Evolutionary conservation across 1,140 invertebrate species (phyloP).

Genomic region (Drosophila orena): DNA sequence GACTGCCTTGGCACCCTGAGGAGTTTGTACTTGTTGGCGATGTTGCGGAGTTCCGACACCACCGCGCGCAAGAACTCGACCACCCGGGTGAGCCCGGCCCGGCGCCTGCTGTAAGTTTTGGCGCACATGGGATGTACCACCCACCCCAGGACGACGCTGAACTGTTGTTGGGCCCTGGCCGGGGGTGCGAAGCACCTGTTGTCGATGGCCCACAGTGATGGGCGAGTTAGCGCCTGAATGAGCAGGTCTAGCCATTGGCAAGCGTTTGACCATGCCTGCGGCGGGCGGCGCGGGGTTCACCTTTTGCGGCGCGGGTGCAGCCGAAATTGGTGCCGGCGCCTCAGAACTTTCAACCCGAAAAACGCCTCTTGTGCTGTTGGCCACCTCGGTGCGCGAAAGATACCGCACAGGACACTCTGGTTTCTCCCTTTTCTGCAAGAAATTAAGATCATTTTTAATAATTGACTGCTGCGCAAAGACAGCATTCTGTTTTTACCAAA

Average conservation of each 20-base stretch:
- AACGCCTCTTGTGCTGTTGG: conserved; percentile 64
- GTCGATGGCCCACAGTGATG: conserved; percentile 55
- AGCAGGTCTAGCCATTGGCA: conserved; percentile 35
- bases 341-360: conserved; percentile 59
- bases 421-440: conserved; percentile 63
- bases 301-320: conserved; percentile 31
- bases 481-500: conserved; percentile 31
- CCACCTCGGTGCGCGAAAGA: conserved; percentile 67
- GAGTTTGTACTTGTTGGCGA: conserved; percentile 14
- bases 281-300: conserved; percentile 9
- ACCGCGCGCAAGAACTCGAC: conserved; percentile 34
- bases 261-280: conserved; percentile 29
- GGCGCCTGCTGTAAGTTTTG: conserved; percentile 25
- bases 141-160: conserved; percentile 43
- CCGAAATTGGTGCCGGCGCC: conserved; percentile 14
- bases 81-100: conserved; percentile 14
- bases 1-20: conserved; percentile 52
- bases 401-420: conserved; percentile 73
- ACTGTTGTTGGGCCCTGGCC: conserved; percentile 27
- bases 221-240: conserved; percentile 50
- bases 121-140: conserved; percentile 25
- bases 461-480: background rate
- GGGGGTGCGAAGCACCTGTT: conserved; percentile 61
- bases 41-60: conserved; percentile 42
- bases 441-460: background rate